A percentile compares a stretch with the other conserved stretches of the same genome.
These are phyloP conservation scores for Dexiosoma caninum DNA, from an alignment of 2,888 invertebrate species.

Conservation along the genomic window DNA sequence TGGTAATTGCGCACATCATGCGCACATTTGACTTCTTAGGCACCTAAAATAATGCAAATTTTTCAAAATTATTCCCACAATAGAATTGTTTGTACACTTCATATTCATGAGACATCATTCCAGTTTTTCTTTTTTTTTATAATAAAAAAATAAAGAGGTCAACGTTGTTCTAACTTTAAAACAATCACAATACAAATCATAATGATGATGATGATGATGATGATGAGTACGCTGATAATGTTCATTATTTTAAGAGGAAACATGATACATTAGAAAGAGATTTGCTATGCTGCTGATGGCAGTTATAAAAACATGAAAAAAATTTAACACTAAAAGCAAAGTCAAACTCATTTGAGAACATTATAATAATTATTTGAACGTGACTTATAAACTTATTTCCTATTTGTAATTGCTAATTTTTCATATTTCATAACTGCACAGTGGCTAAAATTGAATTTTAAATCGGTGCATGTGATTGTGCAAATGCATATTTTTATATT, in stretches of 20 bases:
- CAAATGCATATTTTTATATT: too few relatives aligned
- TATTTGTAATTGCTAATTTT: neutral
- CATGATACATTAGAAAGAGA: neutral
- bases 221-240: neutral
- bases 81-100: neutral
- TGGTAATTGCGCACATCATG: slow-evolving; percentile 68
- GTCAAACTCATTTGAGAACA: slow-evolving; percentile 57
- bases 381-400: slow-evolving; percentile 54
- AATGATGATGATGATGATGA: slow-evolving; percentile 15
- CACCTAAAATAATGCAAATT: neutral
- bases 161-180: slow-evolving; percentile 22
- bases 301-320: too few relatives aligned
- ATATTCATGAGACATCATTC: too few relatives aligned
- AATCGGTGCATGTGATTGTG: too few relatives aligned
- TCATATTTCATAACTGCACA: neutral
- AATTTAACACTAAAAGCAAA: neutral
- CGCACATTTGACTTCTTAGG: neutral
- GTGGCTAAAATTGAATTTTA: too few relatives aligned
- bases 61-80: slow-evolving; percentile 32
- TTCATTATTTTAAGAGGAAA: neutral
- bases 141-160: slow-evolving; percentile 53
- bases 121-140: too few relatives aligned
- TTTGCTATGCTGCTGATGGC: too few relatives aligned
- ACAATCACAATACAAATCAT: neutral
- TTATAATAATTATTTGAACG: slow-evolving; percentile 58